Base-by-base conservation (phyloP, 2,113 vertebrate genomes). In the Myotis lucifugus region DNA sequence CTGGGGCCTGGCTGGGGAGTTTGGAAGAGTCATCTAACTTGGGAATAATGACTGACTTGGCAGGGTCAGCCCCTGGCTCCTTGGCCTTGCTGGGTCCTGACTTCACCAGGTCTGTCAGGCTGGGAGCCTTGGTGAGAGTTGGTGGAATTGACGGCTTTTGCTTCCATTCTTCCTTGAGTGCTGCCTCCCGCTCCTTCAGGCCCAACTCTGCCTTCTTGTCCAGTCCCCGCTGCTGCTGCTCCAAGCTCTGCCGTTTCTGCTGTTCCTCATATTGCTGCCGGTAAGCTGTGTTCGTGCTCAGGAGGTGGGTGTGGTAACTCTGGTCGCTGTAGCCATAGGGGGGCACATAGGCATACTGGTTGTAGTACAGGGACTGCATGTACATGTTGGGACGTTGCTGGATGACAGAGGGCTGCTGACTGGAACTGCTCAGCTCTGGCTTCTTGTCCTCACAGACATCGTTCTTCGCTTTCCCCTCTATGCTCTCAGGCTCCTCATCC, bases 281-380 rank as follows among this genome's bases (percentile, higher is more conserved):
- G 96, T 99, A 99, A 21, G 99, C 98, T 0, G 99, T 98, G 95
- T 99, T 99, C 73, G 99, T 99, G 98, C 99, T 99, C 97, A 99
- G 98, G 95, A 99, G 98, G 98, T 99, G 99, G 93, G 98, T 98
- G 1, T 99, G 99, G 97, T 99, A 99, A 42, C 99, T 98, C 98
- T 99, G 99, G 96, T 99, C 99, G 0, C 98, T 99, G 98, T 99
- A 99, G 79, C 99, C 99, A 0, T 99, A 99, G 1, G 99, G 99
- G 0, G 99, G 99, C 37, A 99, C 99, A 0, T 99, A 99, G 88
- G 99, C 99, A 0, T 99, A 99, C 97, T 99, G 99, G 98, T 99
- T 99, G 96, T 99, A 99, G 98, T 99, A 99, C 8, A 99, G 99
- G 25, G 99, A 99, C 95, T 99, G 99, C 99, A 99, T 99, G 98